These are phyloP conservation scores for Nasonia giraulti DNA, from an alignment of 1,140 invertebrate genomes.

Conservation along the genomic window DNA sequence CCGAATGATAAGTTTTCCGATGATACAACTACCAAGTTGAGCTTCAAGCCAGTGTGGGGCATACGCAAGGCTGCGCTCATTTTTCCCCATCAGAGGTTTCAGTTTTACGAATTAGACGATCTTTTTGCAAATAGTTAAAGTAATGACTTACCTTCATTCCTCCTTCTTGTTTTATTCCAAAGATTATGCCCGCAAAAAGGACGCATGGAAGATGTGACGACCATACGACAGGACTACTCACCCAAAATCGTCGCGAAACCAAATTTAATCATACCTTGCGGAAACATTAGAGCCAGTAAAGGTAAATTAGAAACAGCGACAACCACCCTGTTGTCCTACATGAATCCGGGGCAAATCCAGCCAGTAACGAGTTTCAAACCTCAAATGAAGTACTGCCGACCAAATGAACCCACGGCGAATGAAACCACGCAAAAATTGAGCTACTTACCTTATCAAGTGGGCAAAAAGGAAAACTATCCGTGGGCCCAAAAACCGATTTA, in stretches of 20 bases:
- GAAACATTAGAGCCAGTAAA: conserved; percentile 68
- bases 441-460: conserved; percentile 62
- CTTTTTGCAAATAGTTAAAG: too few species aligned
- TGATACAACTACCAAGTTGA: conserved; percentile 65
- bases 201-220: conserved; percentile 81
- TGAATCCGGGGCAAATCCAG: conserved; percentile 58
- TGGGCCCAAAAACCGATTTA: conserved; percentile 66
- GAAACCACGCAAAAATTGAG: conserved; percentile 67
- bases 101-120: not conserved
- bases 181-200: conserved; percentile 70
- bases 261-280: conserved; percentile 67
- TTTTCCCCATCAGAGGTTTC: conserved; percentile 62
- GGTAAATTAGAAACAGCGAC: conserved; percentile 65
- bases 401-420: conserved; percentile 73
- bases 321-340: conserved; percentile 63
- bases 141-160: not conserved
- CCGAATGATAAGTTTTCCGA: conserved; percentile 62
- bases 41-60: conserved; percentile 62
- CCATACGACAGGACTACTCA: conserved; percentile 80
- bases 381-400: conserved; percentile 71
- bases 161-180: conserved; percentile 12
- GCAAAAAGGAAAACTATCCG: conserved; percentile 61
- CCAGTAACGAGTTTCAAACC: conserved; percentile 75
- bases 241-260: conserved; percentile 76
- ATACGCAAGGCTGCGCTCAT: conserved; percentile 63